Base-by-base conservation (phyloP, 2,797 vertebrate genomes). In the Erpetoichthys calabaricus region DNA sequence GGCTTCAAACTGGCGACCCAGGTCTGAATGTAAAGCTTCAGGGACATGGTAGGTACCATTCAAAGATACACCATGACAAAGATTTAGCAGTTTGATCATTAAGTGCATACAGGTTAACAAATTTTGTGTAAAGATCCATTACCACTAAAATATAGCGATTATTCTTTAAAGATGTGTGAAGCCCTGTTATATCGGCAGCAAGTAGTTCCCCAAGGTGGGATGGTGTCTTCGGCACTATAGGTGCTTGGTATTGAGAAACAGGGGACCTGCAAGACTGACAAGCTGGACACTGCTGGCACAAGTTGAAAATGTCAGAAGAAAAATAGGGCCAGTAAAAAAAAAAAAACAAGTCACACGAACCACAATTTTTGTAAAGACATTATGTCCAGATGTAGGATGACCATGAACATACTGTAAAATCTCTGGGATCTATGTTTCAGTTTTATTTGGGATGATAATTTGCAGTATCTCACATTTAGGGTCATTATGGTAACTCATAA, bases 1-100 rank as follows among this genome's bases (percentile, higher is more conserved):
- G 4, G 54, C 51, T 61, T 67, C 55, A 56, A 63, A 68, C n/a
- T 64, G 57, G 44, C 67, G 61, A 4, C 76, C 76, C 79, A 77
- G 64, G 52, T 68, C 56, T 25, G 62, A 63, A 51, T 68, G 57
- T 42, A 65, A 43, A 4, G 58, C 56, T 46, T 65, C 61, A 25
- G 64, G 61, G 8, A 64, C 50, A 6, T 6, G 45, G 45, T 8
- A 70, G 62, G 47, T 62, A 59, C 5, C 64, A 49, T 25, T 64
- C 58, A n/a, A 76, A 79, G 77, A 81, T 83, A 78, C 81, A 80
- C 73, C 83, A 77, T 74, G 74, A 68, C 67, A 73, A 80, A 74
- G 56, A 49, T 6, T 51, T 47, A 53, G 60, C 60, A 10, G 56
- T 57, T 45, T 64, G 61, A 56, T 54, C 55, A 41, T 57, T 43